Percentiles rank a stretch among this genome's conserved stretches.
Evolutionary conservation across 2,113 vertebrate species (phyloP).

Genomic region (Myiozetetes cayanensis): DNA sequence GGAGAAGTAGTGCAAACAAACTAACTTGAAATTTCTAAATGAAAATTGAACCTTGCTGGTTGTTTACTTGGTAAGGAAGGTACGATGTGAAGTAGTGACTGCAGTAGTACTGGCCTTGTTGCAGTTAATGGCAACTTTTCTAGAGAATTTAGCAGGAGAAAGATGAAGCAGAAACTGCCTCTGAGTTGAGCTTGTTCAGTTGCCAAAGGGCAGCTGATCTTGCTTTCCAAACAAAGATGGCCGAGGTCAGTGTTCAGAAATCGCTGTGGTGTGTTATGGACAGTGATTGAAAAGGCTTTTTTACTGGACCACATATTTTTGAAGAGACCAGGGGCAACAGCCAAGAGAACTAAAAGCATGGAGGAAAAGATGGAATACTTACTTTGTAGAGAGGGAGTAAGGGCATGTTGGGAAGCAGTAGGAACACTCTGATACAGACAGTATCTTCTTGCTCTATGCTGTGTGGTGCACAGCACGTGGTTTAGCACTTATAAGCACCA

Average conservation of each 20-base stretch:
- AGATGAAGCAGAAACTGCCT: not conserved
- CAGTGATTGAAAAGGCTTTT: not conserved
- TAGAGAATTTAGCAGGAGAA: not conserved
- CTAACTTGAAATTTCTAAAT: not conserved
- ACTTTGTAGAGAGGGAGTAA: not conserved
- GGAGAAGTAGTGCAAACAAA: not conserved
- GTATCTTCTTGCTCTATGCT: not conserved
- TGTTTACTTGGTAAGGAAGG: not conserved
- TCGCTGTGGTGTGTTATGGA: not conserved
- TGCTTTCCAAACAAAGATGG: not conserved
- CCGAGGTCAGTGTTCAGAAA: not conserved
- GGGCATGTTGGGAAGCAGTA: not conserved
- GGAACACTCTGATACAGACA: not conserved
- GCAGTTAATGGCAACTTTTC: not conserved
- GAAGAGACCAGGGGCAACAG: not conserved
- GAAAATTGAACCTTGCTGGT: not conserved
- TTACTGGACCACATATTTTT: not conserved
- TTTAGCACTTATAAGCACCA: not conserved
- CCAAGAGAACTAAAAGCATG: not conserved
- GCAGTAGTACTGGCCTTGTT: not conserved
- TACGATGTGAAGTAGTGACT: not conserved
- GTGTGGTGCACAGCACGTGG: not conserved
- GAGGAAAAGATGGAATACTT: not conserved
- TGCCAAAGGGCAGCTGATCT: not conserved
- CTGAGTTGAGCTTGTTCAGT: not conserved